Percentiles rank a stretch among this genome's conserved stretches.
These are phyloP conservation scores for Perognathus longimembris DNA, from an alignment of 2,113 vertebrate genomes.

Conservation along the genomic window DNA sequence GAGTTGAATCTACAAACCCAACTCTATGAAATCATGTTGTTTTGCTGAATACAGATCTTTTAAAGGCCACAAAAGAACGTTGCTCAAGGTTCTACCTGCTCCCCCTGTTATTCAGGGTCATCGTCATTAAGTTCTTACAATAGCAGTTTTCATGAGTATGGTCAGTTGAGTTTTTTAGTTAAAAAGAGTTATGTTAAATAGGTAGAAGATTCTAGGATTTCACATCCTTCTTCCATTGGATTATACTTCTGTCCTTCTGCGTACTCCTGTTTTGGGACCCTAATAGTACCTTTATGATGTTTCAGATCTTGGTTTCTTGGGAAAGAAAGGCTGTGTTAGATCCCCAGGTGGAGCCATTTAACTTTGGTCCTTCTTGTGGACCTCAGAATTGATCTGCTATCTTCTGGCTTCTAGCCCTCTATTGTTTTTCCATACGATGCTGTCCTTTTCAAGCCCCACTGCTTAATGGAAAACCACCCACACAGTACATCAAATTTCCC, in stretches of 20 bases:
- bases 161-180: constrained; percentile 22
- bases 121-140: constrained; percentile 33
- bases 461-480: background rate
- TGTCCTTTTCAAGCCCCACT: background rate
- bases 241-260: background rate
- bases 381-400: constrained; percentile 33
- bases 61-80: constrained; percentile 29
- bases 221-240: background rate
- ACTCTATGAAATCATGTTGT: constrained; percentile 48
- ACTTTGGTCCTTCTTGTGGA: constrained; percentile 14
- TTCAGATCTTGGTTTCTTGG: background rate
- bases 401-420: background rate
- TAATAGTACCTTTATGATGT: background rate
- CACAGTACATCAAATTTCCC: background rate
- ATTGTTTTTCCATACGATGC: background rate
- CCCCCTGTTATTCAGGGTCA: background rate
- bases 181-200: constrained; percentile 25
- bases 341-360: background rate
- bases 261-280: background rate
- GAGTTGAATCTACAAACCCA: constrained; percentile 38
- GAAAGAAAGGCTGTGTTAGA: background rate
- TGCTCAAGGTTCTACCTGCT: constrained; percentile 29
- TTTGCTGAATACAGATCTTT: constrained; percentile 37
- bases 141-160: background rate
- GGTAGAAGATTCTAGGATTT: background rate